A percentile compares a stretch with the other conserved stretches of the same genome.
Evolutionary conservation across 2,797 vertebrate species (phyloP).

Genomic region (Buphagus erythrorhynchus): DNA sequence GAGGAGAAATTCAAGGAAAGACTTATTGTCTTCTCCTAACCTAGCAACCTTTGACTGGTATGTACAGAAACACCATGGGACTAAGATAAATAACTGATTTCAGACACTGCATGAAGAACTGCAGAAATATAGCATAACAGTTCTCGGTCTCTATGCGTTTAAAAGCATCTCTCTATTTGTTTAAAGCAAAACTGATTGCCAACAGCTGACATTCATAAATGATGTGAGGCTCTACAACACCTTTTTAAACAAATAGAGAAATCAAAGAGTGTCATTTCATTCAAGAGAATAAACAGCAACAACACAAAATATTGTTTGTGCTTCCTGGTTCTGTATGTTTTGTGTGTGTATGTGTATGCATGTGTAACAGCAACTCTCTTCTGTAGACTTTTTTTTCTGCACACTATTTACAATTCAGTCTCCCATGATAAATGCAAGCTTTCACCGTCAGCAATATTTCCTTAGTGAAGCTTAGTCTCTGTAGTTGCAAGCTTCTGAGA

Average conservation of each 20-base stretch:
- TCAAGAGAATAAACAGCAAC: slow-evolving; percentile 1
- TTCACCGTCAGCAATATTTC: slow-evolving; percentile 52
- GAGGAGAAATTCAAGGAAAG: background rate
- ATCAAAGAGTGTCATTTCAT: background rate
- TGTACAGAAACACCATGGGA: background rate
- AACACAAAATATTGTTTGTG: background rate
- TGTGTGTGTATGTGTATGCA: background rate
- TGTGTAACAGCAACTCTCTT: background rate
- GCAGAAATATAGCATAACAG: background rate
- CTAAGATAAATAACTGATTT: background rate
- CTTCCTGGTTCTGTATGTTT: background rate
- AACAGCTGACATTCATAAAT: background rate
- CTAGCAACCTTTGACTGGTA: background rate
- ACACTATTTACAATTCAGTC: slow-evolving; percentile 50
- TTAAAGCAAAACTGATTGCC: background rate
- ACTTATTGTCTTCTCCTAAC: background rate
- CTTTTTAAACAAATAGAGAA: slow-evolving; percentile 10
- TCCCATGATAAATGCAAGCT: slow-evolving; percentile 47
- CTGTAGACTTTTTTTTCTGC: slow-evolving; percentile 13
- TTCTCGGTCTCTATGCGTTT: background rate
- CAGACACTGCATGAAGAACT: background rate
- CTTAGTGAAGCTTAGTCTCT: slow-evolving; percentile 59
- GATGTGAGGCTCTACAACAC: background rate
- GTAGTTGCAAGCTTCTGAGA: slow-evolving; percentile 55
- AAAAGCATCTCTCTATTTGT: background rate